These are phyloP conservation scores for Asobara japonica DNA, from an alignment of 1,140 invertebrate species.

Conservation along the genomic window DNA sequence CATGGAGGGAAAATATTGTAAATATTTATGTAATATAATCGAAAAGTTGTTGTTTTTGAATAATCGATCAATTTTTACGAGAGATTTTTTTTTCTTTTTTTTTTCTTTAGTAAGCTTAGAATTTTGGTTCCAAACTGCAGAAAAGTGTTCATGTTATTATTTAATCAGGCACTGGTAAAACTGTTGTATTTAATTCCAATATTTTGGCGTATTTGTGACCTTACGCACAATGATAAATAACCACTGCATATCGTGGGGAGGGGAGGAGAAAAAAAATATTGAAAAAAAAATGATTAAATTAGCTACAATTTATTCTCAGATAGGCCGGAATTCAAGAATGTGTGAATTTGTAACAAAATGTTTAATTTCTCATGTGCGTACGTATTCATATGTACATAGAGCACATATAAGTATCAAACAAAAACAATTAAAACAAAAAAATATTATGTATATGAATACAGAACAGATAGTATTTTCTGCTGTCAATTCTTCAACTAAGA, in stretches of 20 bases:
- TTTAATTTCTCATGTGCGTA: not conserved
- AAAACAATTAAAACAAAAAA: slow-evolving; percentile 24
- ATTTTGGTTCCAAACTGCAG: not conserved
- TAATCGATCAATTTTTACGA: not conserved
- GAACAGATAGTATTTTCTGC: slow-evolving; percentile 66
- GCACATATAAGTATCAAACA: slow-evolving; percentile 30
- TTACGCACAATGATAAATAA: slow-evolving; percentile 4
- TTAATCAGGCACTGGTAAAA: slow-evolving; percentile 5
- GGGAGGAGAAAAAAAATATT: no score
- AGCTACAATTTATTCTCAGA: no score
- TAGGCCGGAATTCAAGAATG: not conserved
- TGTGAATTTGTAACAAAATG: not conserved
- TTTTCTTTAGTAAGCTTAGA: not conserved
- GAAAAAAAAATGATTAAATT: not conserved
- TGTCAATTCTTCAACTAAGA: slow-evolving; percentile 68
- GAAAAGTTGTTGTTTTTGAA: slow-evolving; percentile 15
- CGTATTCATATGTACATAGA: slow-evolving; percentile 44
- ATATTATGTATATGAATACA: slow-evolving; percentile 55
- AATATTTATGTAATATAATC: slow-evolving; percentile 44
- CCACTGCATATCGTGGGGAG: not conserved
- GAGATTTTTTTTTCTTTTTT: not conserved
- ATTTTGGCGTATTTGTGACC: not conserved
- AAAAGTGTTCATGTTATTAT: slow-evolving; percentile 15
- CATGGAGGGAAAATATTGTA: slow-evolving; percentile 40
- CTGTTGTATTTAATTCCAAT: slow-evolving; percentile 9